These are phyloP conservation scores for Hermatobates lingyangjiaoensis DNA, from an alignment of 1,140 invertebrate genomes.

Conservation along the genomic window DNA sequence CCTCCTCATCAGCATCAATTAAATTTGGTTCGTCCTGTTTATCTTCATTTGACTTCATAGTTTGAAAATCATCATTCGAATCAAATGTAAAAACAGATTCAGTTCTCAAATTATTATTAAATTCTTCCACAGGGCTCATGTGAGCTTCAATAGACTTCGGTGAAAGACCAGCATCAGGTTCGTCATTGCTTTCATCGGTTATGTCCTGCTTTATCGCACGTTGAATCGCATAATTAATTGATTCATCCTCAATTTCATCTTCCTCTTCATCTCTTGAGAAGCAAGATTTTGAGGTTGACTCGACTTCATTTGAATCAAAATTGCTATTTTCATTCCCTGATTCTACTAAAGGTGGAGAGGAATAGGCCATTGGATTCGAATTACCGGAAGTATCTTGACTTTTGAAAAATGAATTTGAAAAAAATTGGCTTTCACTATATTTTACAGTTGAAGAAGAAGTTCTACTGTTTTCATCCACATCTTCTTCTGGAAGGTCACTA, in stretches of 20 bases:
- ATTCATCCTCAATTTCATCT: slow-evolving; percentile 8
- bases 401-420: neutral
- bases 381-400: neutral
- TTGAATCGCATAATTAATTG: slow-evolving; percentile 8
- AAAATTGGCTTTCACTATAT: slow-evolving; percentile 19
- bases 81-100: neutral
- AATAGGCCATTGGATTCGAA: neutral
- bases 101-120: neutral
- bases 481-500: slow-evolving; percentile 3
- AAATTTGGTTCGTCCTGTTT: neutral
- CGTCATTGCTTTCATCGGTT: slow-evolving; percentile 2
- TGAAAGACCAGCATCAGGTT: neutral
- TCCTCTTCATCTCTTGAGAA: neutral
- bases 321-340: neutral
- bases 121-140: neutral
- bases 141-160: no score
- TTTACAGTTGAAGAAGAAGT: slow-evolving; percentile 21
- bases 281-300: neutral
- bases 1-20: neutral
- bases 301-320: neutral
- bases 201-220: slow-evolving; percentile 7
- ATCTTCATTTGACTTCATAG: neutral
- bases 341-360: neutral
- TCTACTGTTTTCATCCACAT: slow-evolving; percentile 20
- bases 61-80: neutral